Conservation (phyloP, 1,140 invertebrate species). For the Ephestia elutella region DNA sequence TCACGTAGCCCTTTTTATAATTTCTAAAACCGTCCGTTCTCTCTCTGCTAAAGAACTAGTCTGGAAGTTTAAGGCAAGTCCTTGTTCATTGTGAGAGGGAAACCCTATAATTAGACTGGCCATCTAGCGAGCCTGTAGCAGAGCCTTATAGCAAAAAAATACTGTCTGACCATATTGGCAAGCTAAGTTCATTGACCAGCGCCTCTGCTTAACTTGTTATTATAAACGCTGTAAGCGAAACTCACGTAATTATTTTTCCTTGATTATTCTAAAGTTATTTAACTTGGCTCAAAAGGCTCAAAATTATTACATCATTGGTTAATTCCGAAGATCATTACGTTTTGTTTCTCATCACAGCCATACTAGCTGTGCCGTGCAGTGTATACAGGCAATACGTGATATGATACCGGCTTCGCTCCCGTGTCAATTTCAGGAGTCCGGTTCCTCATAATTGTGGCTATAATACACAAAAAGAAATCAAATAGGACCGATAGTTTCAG, state of each 20-base stretch:
- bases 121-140: constrained; percentile 42
- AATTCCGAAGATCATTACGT: not conserved
- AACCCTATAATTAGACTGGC: constrained; percentile 59
- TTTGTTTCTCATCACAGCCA: too few species aligned
- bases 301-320: not conserved
- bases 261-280: constrained; percentile 19
- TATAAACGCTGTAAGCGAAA: constrained; percentile 38
- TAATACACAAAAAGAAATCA: too few species aligned
- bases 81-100: constrained; percentile 35
- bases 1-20: not conserved
- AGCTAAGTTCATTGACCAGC: constrained; percentile 48
- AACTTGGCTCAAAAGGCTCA: constrained; percentile 22
- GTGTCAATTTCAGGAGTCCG: too few species aligned
- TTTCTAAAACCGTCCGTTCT: constrained; percentile 18
- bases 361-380: too few species aligned
- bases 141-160: constrained; percentile 54
- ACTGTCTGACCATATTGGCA: constrained; percentile 32
- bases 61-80: constrained; percentile 29
- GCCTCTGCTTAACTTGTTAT: constrained; percentile 33
- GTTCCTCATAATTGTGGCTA: too few species aligned
- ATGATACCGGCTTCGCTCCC: too few species aligned
- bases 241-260: constrained; percentile 23
- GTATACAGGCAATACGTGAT: too few species aligned
- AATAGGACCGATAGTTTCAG: too few species aligned
- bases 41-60: constrained; percentile 33